Conservation (phyloP, 2,113 vertebrate species). For the Ciconia boyciana region DNA sequence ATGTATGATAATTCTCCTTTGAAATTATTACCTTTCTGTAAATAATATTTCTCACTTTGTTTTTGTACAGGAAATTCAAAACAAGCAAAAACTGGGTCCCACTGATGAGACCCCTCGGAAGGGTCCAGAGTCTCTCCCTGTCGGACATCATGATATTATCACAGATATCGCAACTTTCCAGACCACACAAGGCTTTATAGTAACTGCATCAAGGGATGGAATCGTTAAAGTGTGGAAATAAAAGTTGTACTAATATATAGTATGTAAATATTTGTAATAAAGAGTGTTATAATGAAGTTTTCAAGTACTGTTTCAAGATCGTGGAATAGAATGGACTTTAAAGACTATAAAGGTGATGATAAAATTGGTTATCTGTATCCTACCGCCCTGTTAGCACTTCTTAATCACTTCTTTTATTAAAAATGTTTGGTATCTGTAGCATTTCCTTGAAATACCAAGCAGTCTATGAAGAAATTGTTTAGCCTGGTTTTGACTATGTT, state of each 20-base stretch:
- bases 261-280: slow-evolving; percentile 71
- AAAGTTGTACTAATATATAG: slow-evolving; percentile 17
- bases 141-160: slow-evolving; percentile 96
- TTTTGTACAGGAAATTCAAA: slow-evolving; percentile 90
- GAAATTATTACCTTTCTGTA: background rate
- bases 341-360: background rate
- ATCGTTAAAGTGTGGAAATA: slow-evolving; percentile 99
- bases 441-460: background rate
- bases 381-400: background rate
- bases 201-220: slow-evolving; percentile 94
- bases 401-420: background rate
- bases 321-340: slow-evolving; percentile 13
- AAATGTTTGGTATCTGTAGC: background rate
- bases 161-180: slow-evolving; percentile 96
- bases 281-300: slow-evolving; percentile 29
- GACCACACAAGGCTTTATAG: slow-evolving; percentile 97
- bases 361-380: background rate
- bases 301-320: slow-evolving; percentile 53
- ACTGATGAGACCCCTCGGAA: slow-evolving; percentile 89
- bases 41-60: background rate
- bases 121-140: slow-evolving; percentile 89
- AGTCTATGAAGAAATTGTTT: background rate
- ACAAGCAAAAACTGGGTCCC: slow-evolving; percentile 90
- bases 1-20: background rate
- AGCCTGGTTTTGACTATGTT: background rate